Evolutionary conservation across 2,888 invertebrate genomes (phyloP).

Genomic region (Diadromus collaris): DNA sequence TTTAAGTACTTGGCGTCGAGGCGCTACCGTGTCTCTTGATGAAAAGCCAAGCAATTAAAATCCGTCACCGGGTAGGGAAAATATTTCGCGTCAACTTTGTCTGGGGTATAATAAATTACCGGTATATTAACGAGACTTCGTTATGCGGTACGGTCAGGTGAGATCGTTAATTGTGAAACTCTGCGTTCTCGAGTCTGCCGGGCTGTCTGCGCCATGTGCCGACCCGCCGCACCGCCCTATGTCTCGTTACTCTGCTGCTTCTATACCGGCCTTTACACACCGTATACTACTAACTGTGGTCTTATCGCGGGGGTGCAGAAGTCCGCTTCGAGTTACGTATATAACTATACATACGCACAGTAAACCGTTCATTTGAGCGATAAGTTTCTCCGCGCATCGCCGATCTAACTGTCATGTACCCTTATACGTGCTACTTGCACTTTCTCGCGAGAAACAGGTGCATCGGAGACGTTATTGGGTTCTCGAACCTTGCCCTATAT

Average conservation of each 20-base stretch:
- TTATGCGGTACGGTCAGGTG: constrained; percentile 55
- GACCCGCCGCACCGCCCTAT: constrained; percentile 37
- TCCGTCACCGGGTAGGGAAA: constrained; percentile 9
- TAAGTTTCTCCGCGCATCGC: constrained; percentile 49
- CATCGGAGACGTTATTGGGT: constrained; percentile 18
- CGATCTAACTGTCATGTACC: constrained; percentile 42
- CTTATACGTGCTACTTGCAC: neutral
- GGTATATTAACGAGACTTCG: constrained; percentile 54
- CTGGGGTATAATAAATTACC: constrained; percentile 49
- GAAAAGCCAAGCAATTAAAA: constrained; percentile 50
- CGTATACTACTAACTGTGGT: constrained; percentile 44
- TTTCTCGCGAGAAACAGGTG: constrained; percentile 23
- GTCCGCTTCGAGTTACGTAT: constrained; percentile 33
- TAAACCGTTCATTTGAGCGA: constrained; percentile 36
- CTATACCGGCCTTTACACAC: constrained; percentile 31
- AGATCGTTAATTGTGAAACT: constrained; percentile 62
- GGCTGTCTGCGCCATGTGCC: constrained; percentile 53
- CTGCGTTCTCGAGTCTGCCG: constrained; percentile 32
- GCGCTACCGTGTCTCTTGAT: too few species aligned
- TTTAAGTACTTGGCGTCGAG: too few species aligned
- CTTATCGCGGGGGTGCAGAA: constrained; percentile 56
- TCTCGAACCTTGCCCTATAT: constrained; percentile 21
- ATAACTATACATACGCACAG: neutral
- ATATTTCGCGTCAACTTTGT: constrained; percentile 41
- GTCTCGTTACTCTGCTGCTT: constrained; percentile 56